These are phyloP conservation scores for Sylvia borin DNA, from an alignment of 2,797 vertebrate genomes.

Conservation along the genomic window DNA sequence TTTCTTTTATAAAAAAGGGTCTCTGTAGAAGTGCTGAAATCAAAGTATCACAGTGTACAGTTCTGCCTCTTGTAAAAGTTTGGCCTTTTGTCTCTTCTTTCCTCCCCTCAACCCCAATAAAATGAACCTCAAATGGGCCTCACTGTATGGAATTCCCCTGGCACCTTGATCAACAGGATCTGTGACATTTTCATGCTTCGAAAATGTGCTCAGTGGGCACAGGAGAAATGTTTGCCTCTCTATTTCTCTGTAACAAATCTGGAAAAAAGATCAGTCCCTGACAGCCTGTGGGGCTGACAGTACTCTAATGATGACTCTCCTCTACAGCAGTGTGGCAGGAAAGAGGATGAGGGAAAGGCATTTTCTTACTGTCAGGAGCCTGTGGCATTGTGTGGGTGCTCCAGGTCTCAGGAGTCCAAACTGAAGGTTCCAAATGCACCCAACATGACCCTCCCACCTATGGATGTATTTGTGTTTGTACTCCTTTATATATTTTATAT, in stretches of 20 bases:
- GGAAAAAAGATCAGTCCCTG: neutral
- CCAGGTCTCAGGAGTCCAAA: neutral
- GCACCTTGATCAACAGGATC: neutral
- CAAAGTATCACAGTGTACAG: neutral
- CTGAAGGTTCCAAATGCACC: fast-evolving
- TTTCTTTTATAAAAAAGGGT: neutral
- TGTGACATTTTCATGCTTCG: neutral
- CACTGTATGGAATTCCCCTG: neutral
- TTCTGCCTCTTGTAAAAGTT: neutral
- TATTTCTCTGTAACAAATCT: neutral
- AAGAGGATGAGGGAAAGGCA: fast-evolving
- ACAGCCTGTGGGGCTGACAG: neutral
- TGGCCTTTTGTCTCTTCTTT: neutral
- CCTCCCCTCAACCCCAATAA: neutral
- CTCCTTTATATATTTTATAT: neutral
- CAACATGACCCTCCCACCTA: neutral
- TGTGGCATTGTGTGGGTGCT: neutral
- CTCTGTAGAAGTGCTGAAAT: neutral
- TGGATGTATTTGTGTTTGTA: neutral
- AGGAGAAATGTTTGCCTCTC: neutral
- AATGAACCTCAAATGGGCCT: neutral
- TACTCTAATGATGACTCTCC: neutral
- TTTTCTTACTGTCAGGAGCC: neutral
- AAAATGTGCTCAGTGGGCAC: neutral
- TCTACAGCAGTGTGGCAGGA: neutral